phyloP scores from a whole-genome alignment of 1,140 invertebrate genomes.

The Orussus abietinus region DNA sequence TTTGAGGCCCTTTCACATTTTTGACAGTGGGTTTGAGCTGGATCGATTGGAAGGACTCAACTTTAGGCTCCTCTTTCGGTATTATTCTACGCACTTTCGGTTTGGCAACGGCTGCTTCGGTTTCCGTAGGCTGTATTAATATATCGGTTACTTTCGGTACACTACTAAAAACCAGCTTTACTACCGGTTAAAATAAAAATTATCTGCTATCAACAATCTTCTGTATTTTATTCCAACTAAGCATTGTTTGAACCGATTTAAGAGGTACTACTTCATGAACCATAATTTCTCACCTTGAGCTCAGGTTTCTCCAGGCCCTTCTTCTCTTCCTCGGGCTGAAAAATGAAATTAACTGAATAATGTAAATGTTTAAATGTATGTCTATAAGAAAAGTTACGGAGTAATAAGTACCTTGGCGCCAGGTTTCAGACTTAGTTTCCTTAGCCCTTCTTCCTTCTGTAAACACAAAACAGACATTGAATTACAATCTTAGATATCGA shows the following conservation, averaged over 20 bases:
- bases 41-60: constrained; percentile 58
- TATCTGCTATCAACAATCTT: too few relatives aligned
- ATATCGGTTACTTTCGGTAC: too few relatives aligned
- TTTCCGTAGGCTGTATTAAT: constrained; percentile 42
- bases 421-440: constrained; percentile 36
- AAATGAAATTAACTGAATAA: background rate
- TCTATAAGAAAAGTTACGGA: background rate
- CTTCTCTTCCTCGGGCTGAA: constrained; percentile 24
- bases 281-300: constrained; percentile 36
- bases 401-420: constrained; percentile 29
- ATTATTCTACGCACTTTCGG: constrained; percentile 54
- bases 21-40: constrained; percentile 61
- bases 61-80: constrained; percentile 55
- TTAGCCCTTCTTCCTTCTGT: constrained; percentile 34
- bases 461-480: constrained; percentile 15
- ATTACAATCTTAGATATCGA: constrained; percentile 4
- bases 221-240: too few relatives aligned
- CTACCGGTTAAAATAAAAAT: too few relatives aligned
- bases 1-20: constrained; percentile 45
- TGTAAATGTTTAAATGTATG: background rate
- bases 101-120: constrained; percentile 31
- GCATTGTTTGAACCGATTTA: too few relatives aligned
- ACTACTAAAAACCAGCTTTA: too few relatives aligned
- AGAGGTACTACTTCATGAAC: too few relatives aligned
- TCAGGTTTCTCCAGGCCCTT: constrained; percentile 41